Evolutionary conservation across 2,888 invertebrate species (phyloP), one percentile per base, ranked within the genome.

Genomic region (Toxonevra muliebris): DNA sequence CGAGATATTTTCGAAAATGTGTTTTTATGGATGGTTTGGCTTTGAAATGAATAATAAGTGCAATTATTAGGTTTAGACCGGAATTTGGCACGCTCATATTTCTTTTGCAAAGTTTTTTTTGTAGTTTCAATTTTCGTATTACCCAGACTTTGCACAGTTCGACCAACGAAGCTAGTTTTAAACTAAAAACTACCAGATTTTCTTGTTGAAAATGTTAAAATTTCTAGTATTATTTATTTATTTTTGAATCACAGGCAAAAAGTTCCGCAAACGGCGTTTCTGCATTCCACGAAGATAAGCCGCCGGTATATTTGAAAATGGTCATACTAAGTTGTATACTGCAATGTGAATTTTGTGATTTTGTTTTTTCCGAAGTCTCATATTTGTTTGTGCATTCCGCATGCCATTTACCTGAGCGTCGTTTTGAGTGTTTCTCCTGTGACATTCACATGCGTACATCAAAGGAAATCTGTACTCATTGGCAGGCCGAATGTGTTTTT

Each of bases 301-400:
- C 73, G 5, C 67, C 65, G 1, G 57, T 69, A 8, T 74, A 76
- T 52, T 65, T 79, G 2, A 80, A 81, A 70, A 73, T 82, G 73
- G 73, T 81, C 1, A 77, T 84, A 2, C 63, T 84, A 13, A 76
- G 76, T 61, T 80, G 81, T 42, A 77, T 89, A 7, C 80, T 88
- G 42, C 89, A 89, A 76, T 90, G 90, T 71, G 89, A 90, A 78
- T 90, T 88, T 75, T 90, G 90, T 74, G 89, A 89, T 73, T 86
- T 87, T 53, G 85, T 88, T 0, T 90, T 88, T 73, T 86, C 87
- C 0, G 88, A 89, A 59, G 85, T 87, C 55, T 84, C 85, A 0
- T 82, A 85, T 54, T 75, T 90, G 42, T 75, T 85, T 8, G 67
- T 76, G 1, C 85, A 85, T 57, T 80, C 84, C 9, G 78, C 81